Base-by-base conservation (phyloP, 2,888 invertebrate species). In the Drosophila leonis region DNA sequence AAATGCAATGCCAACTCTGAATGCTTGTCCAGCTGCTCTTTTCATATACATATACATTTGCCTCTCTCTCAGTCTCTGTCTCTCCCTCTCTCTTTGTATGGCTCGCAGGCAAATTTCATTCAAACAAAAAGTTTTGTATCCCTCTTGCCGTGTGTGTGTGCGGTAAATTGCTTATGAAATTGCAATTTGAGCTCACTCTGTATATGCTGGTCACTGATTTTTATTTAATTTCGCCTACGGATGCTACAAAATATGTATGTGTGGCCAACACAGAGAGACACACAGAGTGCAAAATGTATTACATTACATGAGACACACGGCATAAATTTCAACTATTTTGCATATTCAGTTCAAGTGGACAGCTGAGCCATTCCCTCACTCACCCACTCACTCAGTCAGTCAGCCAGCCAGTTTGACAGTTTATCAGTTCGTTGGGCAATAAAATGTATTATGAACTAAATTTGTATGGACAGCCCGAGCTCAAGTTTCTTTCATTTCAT, bases 111-210 rank as follows among this genome's bases (percentile, higher is more conserved):
- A 78, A 80, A 80, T 80, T 78, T 80, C 64, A 78, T 75, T 77
- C 75, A 80, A 78, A 78, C 75, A 78, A 75, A 79, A 80, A 80
- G 65, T 80, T 78, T 65, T 75, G 61, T 75, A 52, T 79, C 71
- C 79, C 65, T 75, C 27, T 74, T 29, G 18, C 39, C 31, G 20
- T 60, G 18, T 52, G 15, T 63, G 64, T 55, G 59, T 62, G 72
- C 46, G 73, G 82, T 83, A 91, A 91, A 90, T 91, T 91, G 91
- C 90, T 91, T 90, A 91, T 90, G 86, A 91, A 91, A 91, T 90
- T 86, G 89, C 84, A 88, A 83, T 86, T 88, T 89, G 82, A 83
- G 84, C 82, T 80, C 77, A 75, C 72, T 87, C 89, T 65, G 82
- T 72, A 59, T 79, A 65, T 75, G 63, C 74, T 76, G 77, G 77